These are phyloP conservation scores for Drosophila neonasuta DNA, from an alignment of 2,888 invertebrate genomes.

Conservation along the genomic window DNA sequence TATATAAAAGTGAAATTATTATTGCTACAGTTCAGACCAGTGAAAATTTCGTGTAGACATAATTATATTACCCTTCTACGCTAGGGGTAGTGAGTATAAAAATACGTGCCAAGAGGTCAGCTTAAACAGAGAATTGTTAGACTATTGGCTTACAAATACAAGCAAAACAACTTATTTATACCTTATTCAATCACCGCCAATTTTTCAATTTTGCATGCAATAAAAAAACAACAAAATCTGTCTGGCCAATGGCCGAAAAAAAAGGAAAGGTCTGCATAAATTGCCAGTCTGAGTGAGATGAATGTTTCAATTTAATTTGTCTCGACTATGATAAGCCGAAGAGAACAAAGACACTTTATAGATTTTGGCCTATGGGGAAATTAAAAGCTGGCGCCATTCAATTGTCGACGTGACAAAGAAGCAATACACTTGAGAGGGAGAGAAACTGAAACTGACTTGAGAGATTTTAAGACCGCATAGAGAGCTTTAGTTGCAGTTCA, in stretches of 20 bases:
- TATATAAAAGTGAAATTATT: no score
- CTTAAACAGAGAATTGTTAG: background rate
- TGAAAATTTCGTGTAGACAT: no score
- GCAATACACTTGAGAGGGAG: conserved; percentile 6
- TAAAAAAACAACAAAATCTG: background rate
- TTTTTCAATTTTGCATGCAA: background rate
- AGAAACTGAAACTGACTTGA: background rate
- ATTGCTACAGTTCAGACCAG: no score
- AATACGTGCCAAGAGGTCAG: background rate
- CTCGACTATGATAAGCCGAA: background rate
- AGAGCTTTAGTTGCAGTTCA: conserved; percentile 1
- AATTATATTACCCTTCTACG: no score
- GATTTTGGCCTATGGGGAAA: conserved; percentile 43
- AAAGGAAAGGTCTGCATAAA: conserved; percentile 1
- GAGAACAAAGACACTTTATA: conserved; percentile 13
- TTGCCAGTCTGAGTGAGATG: background rate
- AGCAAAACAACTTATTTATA: background rate
- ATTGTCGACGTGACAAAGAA: conserved; percentile 24
- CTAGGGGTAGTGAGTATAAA: no score
- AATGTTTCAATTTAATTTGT: conserved; percentile 14
- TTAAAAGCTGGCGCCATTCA: conserved; percentile 37
- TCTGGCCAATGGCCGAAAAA: background rate
- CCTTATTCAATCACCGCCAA: background rate
- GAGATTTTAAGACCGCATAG: conserved; percentile 22
- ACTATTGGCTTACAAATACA: background rate